Percentiles rank a stretch among this genome's conserved stretches.
These are phyloP conservation scores for Takifugu rubripes DNA, from an alignment of 2,797 vertebrate species.

Conservation along the genomic window DNA sequence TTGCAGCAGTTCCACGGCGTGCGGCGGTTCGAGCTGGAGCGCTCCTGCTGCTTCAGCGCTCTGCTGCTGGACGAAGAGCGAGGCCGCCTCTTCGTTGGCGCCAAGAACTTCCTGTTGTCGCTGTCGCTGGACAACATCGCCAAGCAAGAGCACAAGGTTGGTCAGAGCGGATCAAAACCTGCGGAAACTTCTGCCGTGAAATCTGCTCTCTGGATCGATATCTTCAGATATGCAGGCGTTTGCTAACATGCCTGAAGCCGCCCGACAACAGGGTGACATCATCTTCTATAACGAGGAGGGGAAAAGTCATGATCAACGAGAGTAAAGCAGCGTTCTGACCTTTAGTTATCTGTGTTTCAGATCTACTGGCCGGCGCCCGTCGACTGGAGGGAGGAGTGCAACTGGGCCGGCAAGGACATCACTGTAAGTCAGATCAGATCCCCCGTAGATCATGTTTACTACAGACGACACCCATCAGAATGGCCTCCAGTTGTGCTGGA, in stretches of 20 bases:
- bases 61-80: conserved; percentile 92
- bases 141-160: conserved; percentile 88
- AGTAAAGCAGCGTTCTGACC: conserved; percentile 1
- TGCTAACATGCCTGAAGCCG: not conserved
- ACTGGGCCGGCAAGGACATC: conserved; percentile 98
- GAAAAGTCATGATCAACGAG: conserved; percentile 2
- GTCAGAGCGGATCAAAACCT: not conserved
- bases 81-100: conserved; percentile 89
- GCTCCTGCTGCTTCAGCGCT: conserved; percentile 89
- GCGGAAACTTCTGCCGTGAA: too few relatives aligned
- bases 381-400: conserved; percentile 98
- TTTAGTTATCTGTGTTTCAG: conserved; percentile 62
- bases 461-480: too few relatives aligned
- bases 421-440: conserved; percentile 79
- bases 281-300: conserved; percentile 2
- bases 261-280: conserved; percentile 9
- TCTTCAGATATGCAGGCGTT: too few relatives aligned
- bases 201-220: too few relatives aligned
- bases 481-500: too few relatives aligned
- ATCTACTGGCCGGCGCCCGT: conserved; percentile 95
- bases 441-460: too few relatives aligned
- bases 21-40: conserved; percentile 81
- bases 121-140: conserved; percentile 91
- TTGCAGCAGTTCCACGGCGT: conserved; percentile 85
- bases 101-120: conserved; percentile 89